Conservation (phyloP, 2,888 invertebrate genomes). For the Parnassius smintheus region DNA sequence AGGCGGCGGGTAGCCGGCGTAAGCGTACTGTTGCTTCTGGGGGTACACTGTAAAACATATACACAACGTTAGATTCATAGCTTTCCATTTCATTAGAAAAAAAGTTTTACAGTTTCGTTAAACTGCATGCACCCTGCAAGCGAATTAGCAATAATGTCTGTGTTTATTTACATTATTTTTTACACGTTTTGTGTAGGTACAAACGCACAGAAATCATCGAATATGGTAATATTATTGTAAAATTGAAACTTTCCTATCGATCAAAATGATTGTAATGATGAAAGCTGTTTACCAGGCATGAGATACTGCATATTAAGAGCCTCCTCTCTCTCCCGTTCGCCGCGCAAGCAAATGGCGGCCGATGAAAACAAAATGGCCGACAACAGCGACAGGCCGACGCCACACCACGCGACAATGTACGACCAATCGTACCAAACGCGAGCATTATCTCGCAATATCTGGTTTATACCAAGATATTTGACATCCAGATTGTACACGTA, state of each 20-base stretch:
- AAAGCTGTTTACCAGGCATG: constrained; percentile 91
- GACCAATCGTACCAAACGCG: constrained; percentile 97
- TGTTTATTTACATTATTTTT: constrained; percentile 25
- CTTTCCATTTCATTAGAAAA: background rate
- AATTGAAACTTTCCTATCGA: constrained; percentile 2
- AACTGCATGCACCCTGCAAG: constrained; percentile 29
- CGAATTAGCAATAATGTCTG: constrained; percentile 25
- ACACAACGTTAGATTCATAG: background rate
- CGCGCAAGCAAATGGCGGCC: constrained; percentile 96
- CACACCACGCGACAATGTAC: constrained; percentile 98
- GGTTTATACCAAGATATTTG: constrained; percentile 62
- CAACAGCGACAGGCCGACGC: constrained; percentile 94
- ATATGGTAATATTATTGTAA: constrained; percentile 6
- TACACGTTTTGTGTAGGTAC: background rate
- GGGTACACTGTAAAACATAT: constrained; percentile 87
- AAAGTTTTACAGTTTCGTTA: constrained; percentile 24
- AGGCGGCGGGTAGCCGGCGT: constrained; percentile 92
- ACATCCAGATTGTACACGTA: constrained; percentile 9
- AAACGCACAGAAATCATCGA: constrained; percentile 1
- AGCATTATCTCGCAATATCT: constrained; percentile 93
- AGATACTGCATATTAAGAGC: constrained; percentile 98
- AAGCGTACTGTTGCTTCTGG: constrained; percentile 96
- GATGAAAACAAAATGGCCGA: constrained; percentile 96
- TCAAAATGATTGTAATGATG: constrained; percentile 26
- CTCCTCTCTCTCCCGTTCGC: constrained; percentile 96